A percentile compares a stretch with the other conserved stretches of the same genome.
These are phyloP conservation scores for Idaea straminata DNA, from an alignment of 2,888 invertebrate species.

Conservation along the genomic window DNA sequence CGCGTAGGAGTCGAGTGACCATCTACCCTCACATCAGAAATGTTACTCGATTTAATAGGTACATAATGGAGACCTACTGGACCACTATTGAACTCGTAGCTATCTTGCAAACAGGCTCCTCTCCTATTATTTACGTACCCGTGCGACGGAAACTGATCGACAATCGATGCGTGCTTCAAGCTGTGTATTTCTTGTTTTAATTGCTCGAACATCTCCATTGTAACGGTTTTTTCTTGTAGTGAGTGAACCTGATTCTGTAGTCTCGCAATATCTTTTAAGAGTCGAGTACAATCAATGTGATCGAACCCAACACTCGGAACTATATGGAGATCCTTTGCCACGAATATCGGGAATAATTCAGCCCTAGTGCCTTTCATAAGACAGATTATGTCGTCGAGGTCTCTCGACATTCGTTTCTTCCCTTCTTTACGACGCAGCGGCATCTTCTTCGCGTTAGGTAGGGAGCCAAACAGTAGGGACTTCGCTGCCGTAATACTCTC, in stretches of 20 bases:
- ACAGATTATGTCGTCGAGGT: too few species aligned
- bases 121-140: conserved; percentile 7
- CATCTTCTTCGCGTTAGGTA: too few species aligned
- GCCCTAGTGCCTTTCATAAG: conserved; percentile 11
- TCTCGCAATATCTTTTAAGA: conserved; percentile 12
- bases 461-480: too few species aligned
- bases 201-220: conserved; percentile 8
- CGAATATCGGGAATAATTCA: conserved; percentile 15
- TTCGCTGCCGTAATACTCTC: too few species aligned
- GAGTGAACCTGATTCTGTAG: conserved; percentile 10
- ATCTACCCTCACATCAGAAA: neutral
- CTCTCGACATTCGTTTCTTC: too few species aligned
- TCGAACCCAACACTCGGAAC: conserved; percentile 15
- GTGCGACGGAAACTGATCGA: conserved; percentile 5
- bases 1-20: conserved; percentile 5
- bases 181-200: conserved; percentile 8
- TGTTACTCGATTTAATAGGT: conserved; percentile 2
- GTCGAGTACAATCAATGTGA: conserved; percentile 14
- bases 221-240: conserved; percentile 13
- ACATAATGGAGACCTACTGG: conserved; percentile 7
- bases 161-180: conserved; percentile 9
- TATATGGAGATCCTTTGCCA: conserved; percentile 15
- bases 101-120: conserved; percentile 11
- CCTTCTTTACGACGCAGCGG: too few species aligned
- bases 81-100: conserved; percentile 7